These are phyloP conservation scores for Henicopernis longicauda DNA, from an alignment of 2,113 vertebrate species.

Conservation along the genomic window DNA sequence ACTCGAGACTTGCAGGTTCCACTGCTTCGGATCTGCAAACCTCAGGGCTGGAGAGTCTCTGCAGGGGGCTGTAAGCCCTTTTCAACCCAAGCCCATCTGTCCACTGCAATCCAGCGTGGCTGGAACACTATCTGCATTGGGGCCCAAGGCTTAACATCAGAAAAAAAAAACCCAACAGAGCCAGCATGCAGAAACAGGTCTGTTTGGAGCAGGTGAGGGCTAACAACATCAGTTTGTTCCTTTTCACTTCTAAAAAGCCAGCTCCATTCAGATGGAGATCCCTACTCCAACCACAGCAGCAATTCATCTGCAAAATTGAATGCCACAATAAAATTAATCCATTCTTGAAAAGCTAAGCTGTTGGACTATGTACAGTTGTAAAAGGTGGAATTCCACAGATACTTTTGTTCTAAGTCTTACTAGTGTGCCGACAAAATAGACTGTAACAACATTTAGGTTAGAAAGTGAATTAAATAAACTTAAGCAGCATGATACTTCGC, in stretches of 20 bases:
- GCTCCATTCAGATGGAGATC: not conserved
- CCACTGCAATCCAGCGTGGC: not conserved
- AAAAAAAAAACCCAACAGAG: fast-evolving
- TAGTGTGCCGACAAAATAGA: no score
- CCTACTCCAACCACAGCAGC: not conserved
- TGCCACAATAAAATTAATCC: not conserved
- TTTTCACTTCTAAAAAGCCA: not conserved
- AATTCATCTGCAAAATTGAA: not conserved
- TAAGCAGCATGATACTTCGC: not conserved
- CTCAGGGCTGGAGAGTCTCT: not conserved
- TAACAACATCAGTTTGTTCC: not conserved
- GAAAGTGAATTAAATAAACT: not conserved
- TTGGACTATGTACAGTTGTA: not conserved
- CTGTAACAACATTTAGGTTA: not conserved
- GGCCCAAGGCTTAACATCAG: not conserved
- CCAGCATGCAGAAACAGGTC: not conserved
- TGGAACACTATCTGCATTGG: not conserved
- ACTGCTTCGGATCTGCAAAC: fast-evolving
- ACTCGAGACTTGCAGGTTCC: not conserved
- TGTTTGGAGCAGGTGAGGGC: not conserved
- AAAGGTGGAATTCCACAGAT: not conserved
- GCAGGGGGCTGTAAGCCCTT: not conserved
- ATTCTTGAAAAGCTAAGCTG: not conserved
- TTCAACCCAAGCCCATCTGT: not conserved
- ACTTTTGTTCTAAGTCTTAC: no score